These are phyloP conservation scores for Tylochromis polylepis DNA, from an alignment of 2,113 vertebrate species.

Conservation along the genomic window DNA sequence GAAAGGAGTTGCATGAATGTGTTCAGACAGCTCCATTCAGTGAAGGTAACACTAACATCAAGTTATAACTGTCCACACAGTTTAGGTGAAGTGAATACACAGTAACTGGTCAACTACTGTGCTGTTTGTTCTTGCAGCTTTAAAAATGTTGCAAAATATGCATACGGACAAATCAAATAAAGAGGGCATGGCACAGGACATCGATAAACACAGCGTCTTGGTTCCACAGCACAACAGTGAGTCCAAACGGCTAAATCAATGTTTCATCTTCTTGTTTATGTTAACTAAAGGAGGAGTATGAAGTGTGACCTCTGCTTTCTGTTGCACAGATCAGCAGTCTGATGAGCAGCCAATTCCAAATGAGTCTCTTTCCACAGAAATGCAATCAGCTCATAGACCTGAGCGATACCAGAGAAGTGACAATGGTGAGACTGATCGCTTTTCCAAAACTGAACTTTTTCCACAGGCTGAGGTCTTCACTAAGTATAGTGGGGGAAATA, in stretches of 20 bases:
- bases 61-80: background rate
- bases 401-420: background rate
- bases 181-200: background rate
- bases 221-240: background rate
- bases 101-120: background rate
- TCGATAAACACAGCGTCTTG: background rate
- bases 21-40: constrained; percentile 4
- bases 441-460: background rate
- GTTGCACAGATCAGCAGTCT: background rate
- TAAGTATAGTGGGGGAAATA: background rate
- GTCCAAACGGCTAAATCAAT: background rate
- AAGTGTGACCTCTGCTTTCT: background rate
- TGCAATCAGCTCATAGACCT: background rate
- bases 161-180: background rate
- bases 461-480: background rate
- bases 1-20: background rate
- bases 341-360: background rate
- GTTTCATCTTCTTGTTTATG: background rate
- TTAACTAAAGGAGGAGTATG: background rate
- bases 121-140: constrained; percentile 9
- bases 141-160: constrained; percentile 2
- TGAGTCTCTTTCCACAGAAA: background rate
- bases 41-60: constrained; percentile 29
- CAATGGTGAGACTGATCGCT: background rate
- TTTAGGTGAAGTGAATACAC: background rate